Evolutionary conservation across 2,113 vertebrate genomes (phyloP).

Genomic region (Rhagologus leucostigma): DNA sequence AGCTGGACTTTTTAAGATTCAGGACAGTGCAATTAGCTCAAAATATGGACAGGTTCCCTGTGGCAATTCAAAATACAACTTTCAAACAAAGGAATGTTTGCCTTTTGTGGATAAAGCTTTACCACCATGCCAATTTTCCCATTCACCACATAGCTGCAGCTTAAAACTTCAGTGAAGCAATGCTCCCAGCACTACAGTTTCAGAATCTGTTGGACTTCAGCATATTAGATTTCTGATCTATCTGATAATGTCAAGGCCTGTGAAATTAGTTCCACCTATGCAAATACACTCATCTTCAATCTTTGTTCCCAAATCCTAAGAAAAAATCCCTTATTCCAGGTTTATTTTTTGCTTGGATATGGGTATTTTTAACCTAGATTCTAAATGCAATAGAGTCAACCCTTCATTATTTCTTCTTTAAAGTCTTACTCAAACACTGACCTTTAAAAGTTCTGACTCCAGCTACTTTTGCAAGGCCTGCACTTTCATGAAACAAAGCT

Average conservation of each 20-base stretch:
- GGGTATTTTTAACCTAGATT: not conserved
- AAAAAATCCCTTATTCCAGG: not conserved
- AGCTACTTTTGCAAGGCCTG: conserved; percentile 33
- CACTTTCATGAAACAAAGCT: conserved; percentile 21
- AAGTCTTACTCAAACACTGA: not conserved
- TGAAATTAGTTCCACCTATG: not conserved
- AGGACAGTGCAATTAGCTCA: not conserved
- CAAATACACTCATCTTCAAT: not conserved
- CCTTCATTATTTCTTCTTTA: conserved; percentile 3
- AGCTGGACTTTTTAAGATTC: not conserved
- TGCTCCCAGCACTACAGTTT: not conserved
- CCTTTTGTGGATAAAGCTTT: not conserved
- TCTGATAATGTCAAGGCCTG: not conserved
- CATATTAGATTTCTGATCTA: not conserved
- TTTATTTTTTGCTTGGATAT: not conserved
- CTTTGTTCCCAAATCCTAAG: not conserved
- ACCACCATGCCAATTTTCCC: not conserved
- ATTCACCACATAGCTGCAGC: not conserved
- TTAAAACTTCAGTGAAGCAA: not conserved
- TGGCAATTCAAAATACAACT: not conserved
- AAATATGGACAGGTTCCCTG: not conserved
- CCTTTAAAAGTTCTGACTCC: conserved; percentile 11
- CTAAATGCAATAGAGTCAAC: not conserved
- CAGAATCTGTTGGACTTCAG: not conserved
- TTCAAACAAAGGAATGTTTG: not conserved